Evolutionary conservation across 2,888 invertebrate species (phyloP).

Genomic region (Corythucha ciliata): DNA sequence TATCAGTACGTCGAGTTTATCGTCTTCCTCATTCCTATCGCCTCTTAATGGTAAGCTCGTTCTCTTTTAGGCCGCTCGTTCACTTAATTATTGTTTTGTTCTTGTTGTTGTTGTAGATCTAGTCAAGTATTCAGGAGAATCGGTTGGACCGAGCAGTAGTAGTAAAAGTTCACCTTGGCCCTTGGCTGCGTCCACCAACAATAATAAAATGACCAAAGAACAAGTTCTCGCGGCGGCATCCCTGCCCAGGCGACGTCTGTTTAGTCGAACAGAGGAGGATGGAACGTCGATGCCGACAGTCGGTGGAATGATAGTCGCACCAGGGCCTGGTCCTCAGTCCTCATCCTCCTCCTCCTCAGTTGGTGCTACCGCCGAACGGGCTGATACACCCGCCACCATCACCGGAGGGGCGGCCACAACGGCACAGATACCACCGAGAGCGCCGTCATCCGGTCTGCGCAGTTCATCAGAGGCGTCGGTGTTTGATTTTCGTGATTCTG

Average conservation of each 20-base stretch:
- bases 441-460: slow-evolving; percentile 42
- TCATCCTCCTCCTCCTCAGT: too few species aligned
- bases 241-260: slow-evolving; percentile 41
- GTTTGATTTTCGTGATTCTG: slow-evolving; percentile 55
- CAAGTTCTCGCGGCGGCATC: slow-evolving; percentile 34
- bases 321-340: too few species aligned
- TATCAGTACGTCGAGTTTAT: slow-evolving; percentile 14
- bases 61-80: too few species aligned
- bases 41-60: slow-evolving; percentile 8
- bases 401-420: too few species aligned
- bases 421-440: slow-evolving; percentile 13
- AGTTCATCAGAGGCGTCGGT: slow-evolving; percentile 56
- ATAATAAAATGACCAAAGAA: slow-evolving; percentile 46
- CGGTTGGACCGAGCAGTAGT: slow-evolving; percentile 11
- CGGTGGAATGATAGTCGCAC: background rate
- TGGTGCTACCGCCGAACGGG: too few species aligned
- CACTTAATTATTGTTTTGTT: background rate
- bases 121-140: slow-evolving; percentile 22
- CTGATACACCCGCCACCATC: too few species aligned
- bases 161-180: slow-evolving; percentile 28
- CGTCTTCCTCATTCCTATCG: slow-evolving; percentile 17
- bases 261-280: slow-evolving; percentile 53
- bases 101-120: slow-evolving; percentile 20
- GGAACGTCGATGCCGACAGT: background rate
- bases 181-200: too few species aligned